These are phyloP conservation scores for Trachelus iudaicus DNA, from an alignment of 2,888 invertebrate species.

Conservation along the genomic window DNA sequence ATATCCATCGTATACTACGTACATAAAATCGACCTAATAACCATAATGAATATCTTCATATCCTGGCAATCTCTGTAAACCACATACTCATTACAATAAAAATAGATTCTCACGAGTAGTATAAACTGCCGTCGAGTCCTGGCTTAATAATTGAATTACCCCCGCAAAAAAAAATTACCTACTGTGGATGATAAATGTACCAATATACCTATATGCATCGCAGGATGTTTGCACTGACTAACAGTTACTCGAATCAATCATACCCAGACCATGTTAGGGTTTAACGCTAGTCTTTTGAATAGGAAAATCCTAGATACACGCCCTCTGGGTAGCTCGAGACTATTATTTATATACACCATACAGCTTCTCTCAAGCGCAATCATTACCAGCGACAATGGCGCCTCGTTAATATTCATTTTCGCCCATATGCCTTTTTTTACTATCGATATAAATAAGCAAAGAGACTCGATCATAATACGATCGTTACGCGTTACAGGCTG, in stretches of 20 bases:
- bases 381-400: neutral
- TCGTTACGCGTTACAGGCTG: neutral
- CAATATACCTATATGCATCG: constrained; percentile 1
- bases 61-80: neutral
- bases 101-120: neutral
- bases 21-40: neutral
- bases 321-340: neutral
- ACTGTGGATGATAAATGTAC: constrained; percentile 10
- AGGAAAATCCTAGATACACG: neutral
- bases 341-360: neutral
- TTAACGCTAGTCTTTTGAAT: neutral
- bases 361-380: neutral
- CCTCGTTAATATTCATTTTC: neutral
- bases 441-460: neutral
- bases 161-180: neutral
- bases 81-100: neutral
- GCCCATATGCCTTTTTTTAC: neutral
- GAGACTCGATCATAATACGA: neutral
- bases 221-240: constrained; percentile 11
- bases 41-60: neutral
- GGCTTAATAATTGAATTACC: neutral
- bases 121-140: neutral
- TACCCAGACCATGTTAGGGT: neutral
- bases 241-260: constrained; percentile 17
- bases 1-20: neutral